Percentiles rank a stretch among this genome's conserved stretches.
Conservation (phyloP, 2,888 invertebrate genomes). For the Drosophila rellima region DNA sequence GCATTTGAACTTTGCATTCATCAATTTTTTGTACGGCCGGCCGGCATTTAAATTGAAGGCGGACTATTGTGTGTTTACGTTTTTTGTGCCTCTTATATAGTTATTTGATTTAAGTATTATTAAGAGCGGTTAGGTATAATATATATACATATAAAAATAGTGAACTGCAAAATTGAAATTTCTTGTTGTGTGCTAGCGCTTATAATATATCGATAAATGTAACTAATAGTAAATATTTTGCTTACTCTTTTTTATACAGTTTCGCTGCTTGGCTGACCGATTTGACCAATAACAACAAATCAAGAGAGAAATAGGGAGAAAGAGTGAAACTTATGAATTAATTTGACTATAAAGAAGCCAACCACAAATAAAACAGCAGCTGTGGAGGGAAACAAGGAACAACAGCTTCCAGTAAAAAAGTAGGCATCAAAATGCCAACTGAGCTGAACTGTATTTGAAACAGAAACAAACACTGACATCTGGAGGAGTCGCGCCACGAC, state of each 20-base stretch:
- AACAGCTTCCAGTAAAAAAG: constrained; percentile 11
- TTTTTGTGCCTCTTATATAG: neutral
- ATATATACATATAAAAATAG: neutral
- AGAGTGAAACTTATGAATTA: constrained; percentile 3
- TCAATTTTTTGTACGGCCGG: constrained; percentile 3
- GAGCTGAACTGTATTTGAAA: constrained; percentile 11
- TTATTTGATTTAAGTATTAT: neutral
- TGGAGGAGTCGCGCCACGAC: constrained; percentile 52
- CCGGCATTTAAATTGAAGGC: constrained; percentile 7
- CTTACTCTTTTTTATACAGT: constrained; percentile 27
- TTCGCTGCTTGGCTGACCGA: constrained; percentile 21
- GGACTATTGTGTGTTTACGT: constrained; percentile 1
- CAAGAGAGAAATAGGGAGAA: neutral
- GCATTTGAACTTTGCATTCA: neutral
- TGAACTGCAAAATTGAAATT: neutral
- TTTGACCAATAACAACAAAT: constrained; percentile 18
- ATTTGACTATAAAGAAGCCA: constrained; percentile 2
- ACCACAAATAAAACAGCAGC: constrained; percentile 3
- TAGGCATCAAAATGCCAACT: constrained; percentile 39
- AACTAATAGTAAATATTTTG: neutral
- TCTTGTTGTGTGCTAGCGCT: neutral
- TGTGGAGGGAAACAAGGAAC: constrained; percentile 1
- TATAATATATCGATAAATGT: neutral
- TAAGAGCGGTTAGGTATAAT: no score
- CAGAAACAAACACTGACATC: constrained; percentile 20